Evolutionary conservation across 2,797 vertebrate genomes (phyloP), one percentile per base, ranked within the genome.

Genomic region (Centroberyx gerrardi): DNA sequence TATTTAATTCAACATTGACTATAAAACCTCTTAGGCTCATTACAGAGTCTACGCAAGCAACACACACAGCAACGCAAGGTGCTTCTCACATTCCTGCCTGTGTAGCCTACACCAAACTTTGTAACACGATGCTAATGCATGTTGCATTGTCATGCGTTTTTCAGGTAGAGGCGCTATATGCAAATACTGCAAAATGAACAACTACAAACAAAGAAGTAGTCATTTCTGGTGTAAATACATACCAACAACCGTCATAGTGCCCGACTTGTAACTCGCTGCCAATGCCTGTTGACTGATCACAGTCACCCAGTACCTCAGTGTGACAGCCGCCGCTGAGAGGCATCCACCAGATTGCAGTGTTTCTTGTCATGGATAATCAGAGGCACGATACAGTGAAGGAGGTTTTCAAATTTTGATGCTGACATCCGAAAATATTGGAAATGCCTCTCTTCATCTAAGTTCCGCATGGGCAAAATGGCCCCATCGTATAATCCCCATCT

Each of bases 181-280:
- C 59, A 77, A 81, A 8, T 18, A 29, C 8, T 1, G 46, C 28
- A 72, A 49, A 72, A 81, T 70, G 67, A 85, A 70, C 81, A 89
- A 22, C 38, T 17, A 8, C 12, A 40, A 59, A 33, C 48, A 10
- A 53, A 58, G 22, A 22, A 27, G 48, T 33, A 60, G 58, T 56
- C 1, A n/a, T 67, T 83, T 72, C 53, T 78, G 63, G 80, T 81
- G 61, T 22, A 77, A 80, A 83, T 73, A 59, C 42, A 8, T 63
- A 59, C 29, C 42, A 78, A 80, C 61, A 80, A 72, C 44, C 55
- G 38, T 67, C 68, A 15, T 27, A 46, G 67, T 61, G 64, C 29
- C 72, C 75, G 62, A 68, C 42, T 28, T 65, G 31, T 78, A 65
- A 85, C 68, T 76, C 2, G 63, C 72, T 74, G 83, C 38, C 48